These are phyloP conservation scores for Ptilodon capucinus DNA, from an alignment of 2,888 invertebrate species.

Conservation along the genomic window DNA sequence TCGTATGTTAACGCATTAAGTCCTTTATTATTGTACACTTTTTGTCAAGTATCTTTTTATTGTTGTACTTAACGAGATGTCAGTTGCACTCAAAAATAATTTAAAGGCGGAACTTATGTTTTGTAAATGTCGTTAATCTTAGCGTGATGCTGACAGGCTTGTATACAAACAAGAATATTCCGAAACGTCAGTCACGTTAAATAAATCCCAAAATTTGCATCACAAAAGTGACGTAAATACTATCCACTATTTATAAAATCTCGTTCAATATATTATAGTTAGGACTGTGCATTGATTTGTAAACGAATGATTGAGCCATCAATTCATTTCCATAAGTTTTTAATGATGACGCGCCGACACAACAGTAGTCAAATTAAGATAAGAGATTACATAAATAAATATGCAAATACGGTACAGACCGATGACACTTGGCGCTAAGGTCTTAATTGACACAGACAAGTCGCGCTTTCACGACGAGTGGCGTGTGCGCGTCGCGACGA, in stretches of 20 bases:
- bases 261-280: no score
- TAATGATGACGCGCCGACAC: background rate
- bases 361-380: background rate
- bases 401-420: background rate
- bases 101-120: background rate
- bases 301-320: no score
- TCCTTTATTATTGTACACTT: background rate
- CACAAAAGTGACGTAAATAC: background rate
- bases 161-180: no score
- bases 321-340: background rate
- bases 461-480: slow-evolving; percentile 12
- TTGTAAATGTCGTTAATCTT: background rate
- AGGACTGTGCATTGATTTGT: no score
- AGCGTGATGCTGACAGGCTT: background rate
- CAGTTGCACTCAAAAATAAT: background rate
- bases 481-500: slow-evolving; percentile 8
- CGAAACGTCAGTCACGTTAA: no score
- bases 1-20: background rate
- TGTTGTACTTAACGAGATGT: background rate
- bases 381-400: background rate
- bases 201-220: background rate
- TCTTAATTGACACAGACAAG: slow-evolving; percentile 1
- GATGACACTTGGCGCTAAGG: slow-evolving; percentile 1
- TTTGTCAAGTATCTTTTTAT: background rate
- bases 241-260: background rate